Conservation (phyloP, 2,888 invertebrate species). For the Dasypogon diadema region DNA sequence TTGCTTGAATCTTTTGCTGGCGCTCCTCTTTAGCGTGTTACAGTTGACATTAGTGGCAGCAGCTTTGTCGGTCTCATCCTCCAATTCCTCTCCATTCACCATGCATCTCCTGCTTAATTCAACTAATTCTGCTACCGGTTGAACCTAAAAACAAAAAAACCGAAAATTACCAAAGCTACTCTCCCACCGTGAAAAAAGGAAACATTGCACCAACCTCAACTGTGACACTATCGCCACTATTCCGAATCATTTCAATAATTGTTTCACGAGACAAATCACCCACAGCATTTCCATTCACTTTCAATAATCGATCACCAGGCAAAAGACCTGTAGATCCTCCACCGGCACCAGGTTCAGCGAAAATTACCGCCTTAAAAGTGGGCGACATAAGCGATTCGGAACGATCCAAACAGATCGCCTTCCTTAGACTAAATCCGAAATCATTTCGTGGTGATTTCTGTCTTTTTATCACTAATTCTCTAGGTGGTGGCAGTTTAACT, state of each 20-base stretch:
- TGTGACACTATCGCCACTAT: constrained; percentile 83
- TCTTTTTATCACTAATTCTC: constrained; percentile 81
- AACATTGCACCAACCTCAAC: constrained; percentile 83
- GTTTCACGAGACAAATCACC: constrained; percentile 89
- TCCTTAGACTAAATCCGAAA: constrained; percentile 92
- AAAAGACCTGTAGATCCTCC: constrained; percentile 84
- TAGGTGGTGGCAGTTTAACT: constrained; percentile 77
- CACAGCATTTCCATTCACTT: constrained; percentile 89
- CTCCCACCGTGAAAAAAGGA: no score
- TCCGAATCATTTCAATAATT: constrained; percentile 92
- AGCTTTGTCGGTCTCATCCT: constrained; percentile 63
- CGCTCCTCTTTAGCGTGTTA: constrained; percentile 86
- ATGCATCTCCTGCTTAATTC: constrained; percentile 85
- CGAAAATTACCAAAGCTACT: no score
- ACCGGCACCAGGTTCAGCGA: constrained; percentile 90
- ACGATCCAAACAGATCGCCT: constrained; percentile 86
- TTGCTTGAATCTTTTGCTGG: constrained; percentile 81
- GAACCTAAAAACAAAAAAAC: constrained; percentile 74
- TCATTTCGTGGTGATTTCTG: constrained; percentile 89
- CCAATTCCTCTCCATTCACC: constrained; percentile 53
- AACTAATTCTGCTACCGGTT: constrained; percentile 92
- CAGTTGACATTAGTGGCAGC: constrained; percentile 67
- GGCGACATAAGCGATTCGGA: constrained; percentile 66
- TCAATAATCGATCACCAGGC: constrained; percentile 93
- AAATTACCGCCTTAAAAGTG: constrained; percentile 76